These are phyloP conservation scores for Yoshiicerus persimilis DNA, from an alignment of 1,140 invertebrate species.

Conservation along the genomic window DNA sequence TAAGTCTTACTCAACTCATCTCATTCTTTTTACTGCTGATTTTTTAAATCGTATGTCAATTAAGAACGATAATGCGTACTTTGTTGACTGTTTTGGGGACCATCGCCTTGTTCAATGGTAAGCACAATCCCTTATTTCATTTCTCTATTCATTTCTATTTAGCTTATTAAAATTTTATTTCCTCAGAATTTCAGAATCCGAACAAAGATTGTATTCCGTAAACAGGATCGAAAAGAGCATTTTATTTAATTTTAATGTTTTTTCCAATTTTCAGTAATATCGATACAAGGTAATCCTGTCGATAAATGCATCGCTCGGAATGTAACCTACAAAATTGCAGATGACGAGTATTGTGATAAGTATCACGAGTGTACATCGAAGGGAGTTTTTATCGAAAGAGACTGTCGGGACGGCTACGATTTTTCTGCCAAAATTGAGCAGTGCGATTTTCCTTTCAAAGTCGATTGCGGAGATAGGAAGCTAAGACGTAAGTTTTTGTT, in stretches of 20 bases:
- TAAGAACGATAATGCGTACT: background rate
- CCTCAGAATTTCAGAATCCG: too few relatives aligned
- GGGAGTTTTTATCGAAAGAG: constrained; percentile 51
- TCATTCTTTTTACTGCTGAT: background rate
- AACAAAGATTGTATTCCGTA: background rate
- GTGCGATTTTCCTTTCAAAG: constrained; percentile 55
- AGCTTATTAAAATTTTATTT: background rate
- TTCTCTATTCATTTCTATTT: background rate
- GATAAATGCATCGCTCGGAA: constrained; percentile 36
- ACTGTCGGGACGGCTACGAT: constrained; percentile 56
- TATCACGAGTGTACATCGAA: constrained; percentile 53
- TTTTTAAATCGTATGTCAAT: background rate
- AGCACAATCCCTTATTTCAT: background rate
- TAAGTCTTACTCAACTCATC: background rate
- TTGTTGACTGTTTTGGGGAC: too few relatives aligned
- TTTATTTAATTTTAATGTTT: background rate
- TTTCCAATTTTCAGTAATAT: background rate
- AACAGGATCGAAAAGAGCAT: background rate
- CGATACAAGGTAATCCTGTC: background rate
- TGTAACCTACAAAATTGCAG: constrained; percentile 51
- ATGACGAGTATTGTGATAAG: constrained; percentile 55
- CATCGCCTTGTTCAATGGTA: background rate
- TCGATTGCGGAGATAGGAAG: constrained; percentile 52
- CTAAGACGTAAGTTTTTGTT: constrained; percentile 53
- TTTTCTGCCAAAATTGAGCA: constrained; percentile 51